phyloP scores from a whole-genome alignment of 2,113 vertebrate genomes.

The Erpornis zantholeuca region DNA sequence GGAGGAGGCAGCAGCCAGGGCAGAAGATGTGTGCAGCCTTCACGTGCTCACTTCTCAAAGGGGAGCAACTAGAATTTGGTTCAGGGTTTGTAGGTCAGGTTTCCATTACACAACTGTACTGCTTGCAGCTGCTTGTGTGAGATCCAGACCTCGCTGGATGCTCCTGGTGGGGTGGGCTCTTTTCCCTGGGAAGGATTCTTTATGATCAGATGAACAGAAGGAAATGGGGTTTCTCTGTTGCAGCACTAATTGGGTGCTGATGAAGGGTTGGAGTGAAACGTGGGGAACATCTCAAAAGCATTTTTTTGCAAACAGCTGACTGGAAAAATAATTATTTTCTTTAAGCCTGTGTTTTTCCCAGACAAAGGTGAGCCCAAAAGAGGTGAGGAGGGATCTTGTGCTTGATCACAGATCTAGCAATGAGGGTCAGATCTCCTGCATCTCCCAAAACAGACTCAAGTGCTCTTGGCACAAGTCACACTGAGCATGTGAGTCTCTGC shows the following conservation, averaged over 20 bases:
- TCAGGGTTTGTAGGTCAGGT: conserved; percentile 37
- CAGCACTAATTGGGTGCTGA: neutral
- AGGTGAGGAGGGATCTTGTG: neutral
- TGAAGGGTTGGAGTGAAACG: neutral
- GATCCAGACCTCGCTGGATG: neutral
- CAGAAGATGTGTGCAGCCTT: neutral
- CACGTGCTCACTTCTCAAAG: accelerated
- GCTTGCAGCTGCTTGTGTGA: neutral
- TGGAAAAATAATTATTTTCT: neutral
- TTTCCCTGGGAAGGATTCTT: neutral
- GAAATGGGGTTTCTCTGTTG: neutral
- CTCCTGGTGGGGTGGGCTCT: neutral
- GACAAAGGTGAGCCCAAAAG: neutral
- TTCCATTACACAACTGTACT: neutral
- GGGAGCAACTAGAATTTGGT: neutral
- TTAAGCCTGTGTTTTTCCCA: neutral
- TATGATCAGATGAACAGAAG: neutral
- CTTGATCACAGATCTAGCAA: neutral
- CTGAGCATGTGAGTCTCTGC: neutral
- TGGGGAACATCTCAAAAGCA: neutral
- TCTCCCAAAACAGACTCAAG: neutral
- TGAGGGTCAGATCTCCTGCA: neutral
- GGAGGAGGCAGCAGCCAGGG: neutral
- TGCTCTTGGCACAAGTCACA: neutral
- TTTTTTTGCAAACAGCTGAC: neutral